Evolutionary conservation across 2,888 invertebrate genomes (phyloP).

Genomic region (Drosophila suboccidentalis): DNA sequence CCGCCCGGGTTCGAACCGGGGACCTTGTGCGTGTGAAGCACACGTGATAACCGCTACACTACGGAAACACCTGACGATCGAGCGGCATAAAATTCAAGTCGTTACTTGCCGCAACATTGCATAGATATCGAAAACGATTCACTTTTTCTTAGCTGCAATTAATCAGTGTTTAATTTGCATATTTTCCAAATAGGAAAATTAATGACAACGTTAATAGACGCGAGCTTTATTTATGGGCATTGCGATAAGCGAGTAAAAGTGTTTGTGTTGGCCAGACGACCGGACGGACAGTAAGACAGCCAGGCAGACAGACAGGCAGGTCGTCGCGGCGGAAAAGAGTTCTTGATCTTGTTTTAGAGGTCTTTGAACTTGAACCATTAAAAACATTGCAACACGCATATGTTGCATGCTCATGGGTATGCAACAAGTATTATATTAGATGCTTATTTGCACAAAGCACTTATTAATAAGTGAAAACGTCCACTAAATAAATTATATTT

Average conservation of each 20-base stretch:
- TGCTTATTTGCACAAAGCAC: background rate
- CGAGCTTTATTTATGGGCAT: slow-evolving; percentile 69
- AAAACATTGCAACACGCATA: slow-evolving; percentile 25
- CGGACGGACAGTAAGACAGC: slow-evolving; percentile 9
- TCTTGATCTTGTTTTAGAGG: slow-evolving; percentile 33
- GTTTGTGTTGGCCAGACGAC: slow-evolving; percentile 42
- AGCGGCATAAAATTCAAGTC: slow-evolving; percentile 29
- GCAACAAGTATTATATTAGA: slow-evolving; percentile 11
- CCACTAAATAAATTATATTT: background rate
- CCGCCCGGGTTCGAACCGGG: slow-evolving; percentile 85
- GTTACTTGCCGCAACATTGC: slow-evolving; percentile 16
- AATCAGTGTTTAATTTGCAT: slow-evolving; percentile 72
- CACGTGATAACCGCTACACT: slow-evolving; percentile 86
- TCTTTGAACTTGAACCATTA: slow-evolving; percentile 53
- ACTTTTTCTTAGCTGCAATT: slow-evolving; percentile 57
- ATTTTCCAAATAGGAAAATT: slow-evolving; percentile 64
- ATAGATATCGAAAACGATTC: slow-evolving; percentile 58
- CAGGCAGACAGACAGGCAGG: slow-evolving; percentile 1
- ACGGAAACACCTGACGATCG: slow-evolving; percentile 77
- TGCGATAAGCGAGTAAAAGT: slow-evolving; percentile 75
- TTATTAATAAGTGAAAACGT: too few species aligned
- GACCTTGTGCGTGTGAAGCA: slow-evolving; percentile 85
- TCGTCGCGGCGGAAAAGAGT: slow-evolving; percentile 21
- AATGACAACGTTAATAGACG: slow-evolving; percentile 59
- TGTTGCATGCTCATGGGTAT: background rate